A percentile compares a stretch with the other conserved stretches of the same genome.
phyloP scores from a whole-genome alignment of 2,797 vertebrate genomes.

The Iguana delicatissima region DNA sequence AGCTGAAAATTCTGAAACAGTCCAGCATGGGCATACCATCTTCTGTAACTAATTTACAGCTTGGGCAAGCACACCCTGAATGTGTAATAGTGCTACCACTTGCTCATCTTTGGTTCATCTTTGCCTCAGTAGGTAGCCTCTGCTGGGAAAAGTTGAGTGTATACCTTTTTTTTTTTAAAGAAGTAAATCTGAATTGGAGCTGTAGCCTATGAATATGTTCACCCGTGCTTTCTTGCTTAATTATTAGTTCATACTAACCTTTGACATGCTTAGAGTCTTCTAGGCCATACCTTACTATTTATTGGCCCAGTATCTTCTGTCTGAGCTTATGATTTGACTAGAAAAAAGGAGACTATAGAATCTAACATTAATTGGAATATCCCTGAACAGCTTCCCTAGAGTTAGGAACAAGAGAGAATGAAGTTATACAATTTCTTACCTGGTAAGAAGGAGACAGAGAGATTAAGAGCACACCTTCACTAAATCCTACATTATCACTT shows the following conservation, averaged over 20 bases:
- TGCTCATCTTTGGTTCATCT: neutral
- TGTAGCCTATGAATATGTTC: neutral
- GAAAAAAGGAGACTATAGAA: constrained; percentile 2
- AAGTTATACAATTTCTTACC: neutral
- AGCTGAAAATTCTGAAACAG: neutral
- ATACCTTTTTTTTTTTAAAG: neutral
- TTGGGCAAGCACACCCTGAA: neutral
- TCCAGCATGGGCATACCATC: neutral
- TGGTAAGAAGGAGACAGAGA: neutral
- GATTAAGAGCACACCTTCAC: neutral
- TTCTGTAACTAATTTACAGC: neutral
- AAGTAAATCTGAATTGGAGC: neutral
- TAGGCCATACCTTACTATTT: neutral
- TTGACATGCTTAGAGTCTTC: neutral
- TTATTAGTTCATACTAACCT: neutral
- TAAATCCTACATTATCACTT: no score
- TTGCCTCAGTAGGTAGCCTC: neutral
- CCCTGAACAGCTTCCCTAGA: neutral
- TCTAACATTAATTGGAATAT: neutral
- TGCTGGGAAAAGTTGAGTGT: neutral
- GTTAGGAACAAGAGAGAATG: neutral
- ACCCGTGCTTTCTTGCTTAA: neutral
- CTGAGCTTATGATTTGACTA: neutral
- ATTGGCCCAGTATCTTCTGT: neutral
- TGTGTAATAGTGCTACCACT: neutral